Conservation (phyloP, 2,113 vertebrate species). For the Elachura formosa region DNA sequence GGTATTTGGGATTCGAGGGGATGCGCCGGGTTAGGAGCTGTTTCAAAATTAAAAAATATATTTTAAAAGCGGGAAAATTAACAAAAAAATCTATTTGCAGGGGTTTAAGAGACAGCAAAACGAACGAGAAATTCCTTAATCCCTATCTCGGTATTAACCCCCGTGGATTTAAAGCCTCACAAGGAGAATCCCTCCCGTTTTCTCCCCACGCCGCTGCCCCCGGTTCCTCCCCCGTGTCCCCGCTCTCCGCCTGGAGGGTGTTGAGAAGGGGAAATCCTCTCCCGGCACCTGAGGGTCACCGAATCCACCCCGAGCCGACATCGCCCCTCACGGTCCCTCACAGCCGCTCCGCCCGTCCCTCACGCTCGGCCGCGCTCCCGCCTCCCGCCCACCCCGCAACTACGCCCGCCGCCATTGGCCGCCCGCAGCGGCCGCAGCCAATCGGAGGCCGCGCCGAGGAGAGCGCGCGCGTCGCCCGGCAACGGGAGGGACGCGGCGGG, state of each 20-base stretch:
- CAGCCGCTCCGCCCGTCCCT: neutral
- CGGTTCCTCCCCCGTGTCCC: accelerated
- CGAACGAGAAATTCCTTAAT: accelerated
- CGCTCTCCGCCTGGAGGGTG: neutral
- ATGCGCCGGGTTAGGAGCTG: slow-evolving; percentile 86
- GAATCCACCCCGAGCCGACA: neutral
- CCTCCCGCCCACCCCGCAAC: neutral
- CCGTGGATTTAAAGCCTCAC: neutral
- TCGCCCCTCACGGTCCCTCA: neutral
- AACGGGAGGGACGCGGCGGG: neutral
- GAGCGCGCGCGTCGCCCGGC: neutral
- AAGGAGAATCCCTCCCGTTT: neutral
- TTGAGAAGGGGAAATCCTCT: accelerated
- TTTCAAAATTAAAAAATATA: neutral
- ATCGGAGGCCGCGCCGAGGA: neutral
- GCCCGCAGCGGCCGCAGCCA: neutral
- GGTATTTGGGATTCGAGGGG: slow-evolving; percentile 87
- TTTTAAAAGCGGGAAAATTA: accelerated
- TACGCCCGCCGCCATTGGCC: neutral
- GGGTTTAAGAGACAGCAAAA: neutral
- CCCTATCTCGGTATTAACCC: accelerated
- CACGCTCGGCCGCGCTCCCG: neutral
- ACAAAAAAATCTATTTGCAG: neutral
- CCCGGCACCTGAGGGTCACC: neutral
- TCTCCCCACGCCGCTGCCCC: too few species aligned